Evolutionary conservation across 2,113 vertebrate genomes (phyloP).

Genomic region (Indicator maculatus): DNA sequence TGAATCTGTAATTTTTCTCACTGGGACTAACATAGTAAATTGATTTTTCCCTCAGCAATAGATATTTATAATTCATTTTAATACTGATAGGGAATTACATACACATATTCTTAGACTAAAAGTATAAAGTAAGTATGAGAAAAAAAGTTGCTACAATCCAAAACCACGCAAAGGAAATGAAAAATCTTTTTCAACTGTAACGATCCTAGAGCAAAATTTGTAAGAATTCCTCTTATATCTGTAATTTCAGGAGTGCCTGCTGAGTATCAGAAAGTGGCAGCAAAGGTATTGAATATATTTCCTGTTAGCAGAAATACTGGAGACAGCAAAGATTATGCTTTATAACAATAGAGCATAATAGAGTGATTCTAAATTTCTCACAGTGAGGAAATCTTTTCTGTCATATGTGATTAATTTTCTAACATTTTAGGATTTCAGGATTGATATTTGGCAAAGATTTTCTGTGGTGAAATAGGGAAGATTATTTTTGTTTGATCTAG

Average conservation of each 20-base stretch:
- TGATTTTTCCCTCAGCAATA: not conserved
- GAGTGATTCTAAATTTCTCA: not conserved
- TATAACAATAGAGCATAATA: not conserved
- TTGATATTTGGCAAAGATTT: not conserved
- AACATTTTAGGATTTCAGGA: not conserved
- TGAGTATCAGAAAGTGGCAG: not conserved
- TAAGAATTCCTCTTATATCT: not conserved
- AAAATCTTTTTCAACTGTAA: not conserved
- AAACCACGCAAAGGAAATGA: not conserved
- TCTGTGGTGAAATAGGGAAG: not conserved
- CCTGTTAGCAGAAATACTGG: not conserved
- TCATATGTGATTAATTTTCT: not conserved
- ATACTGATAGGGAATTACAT: not conserved
- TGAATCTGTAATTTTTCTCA: not conserved
- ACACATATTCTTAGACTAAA: not conserved
- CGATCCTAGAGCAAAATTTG: not conserved
- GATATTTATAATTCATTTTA: not conserved
- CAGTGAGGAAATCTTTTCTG: not conserved
- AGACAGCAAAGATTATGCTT: not conserved
- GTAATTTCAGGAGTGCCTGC: not conserved
- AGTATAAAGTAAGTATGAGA: not conserved
- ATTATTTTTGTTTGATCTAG: not conserved
- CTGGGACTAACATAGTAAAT: not conserved
- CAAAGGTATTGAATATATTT: not conserved
- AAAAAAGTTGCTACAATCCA: not conserved